These are phyloP conservation scores for Endomychus coccineus DNA, from an alignment of 2,888 invertebrate genomes.

Conservation along the genomic window DNA sequence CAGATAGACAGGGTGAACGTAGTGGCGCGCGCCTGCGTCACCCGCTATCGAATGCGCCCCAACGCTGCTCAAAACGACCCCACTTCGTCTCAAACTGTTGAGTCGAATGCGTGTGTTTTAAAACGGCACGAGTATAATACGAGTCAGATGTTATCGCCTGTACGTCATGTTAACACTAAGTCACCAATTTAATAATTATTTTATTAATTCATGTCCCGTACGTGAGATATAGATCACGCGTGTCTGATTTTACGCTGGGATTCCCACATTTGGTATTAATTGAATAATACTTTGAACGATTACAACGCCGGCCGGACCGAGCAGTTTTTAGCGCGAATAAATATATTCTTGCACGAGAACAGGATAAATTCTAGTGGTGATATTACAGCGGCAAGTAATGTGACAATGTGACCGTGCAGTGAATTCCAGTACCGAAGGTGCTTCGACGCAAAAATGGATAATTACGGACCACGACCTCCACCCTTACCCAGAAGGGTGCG, in stretches of 20 bases:
- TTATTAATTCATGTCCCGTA: conserved; percentile 31
- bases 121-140: conserved; percentile 4
- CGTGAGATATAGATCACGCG: conserved; percentile 31
- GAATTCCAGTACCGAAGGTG: conserved; percentile 2
- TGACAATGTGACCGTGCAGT: conserved; percentile 11
- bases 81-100: conserved; percentile 44
- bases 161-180: conserved; percentile 36
- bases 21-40: conserved; percentile 44
- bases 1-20: conserved; percentile 37
- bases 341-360: no score
- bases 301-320: no score
- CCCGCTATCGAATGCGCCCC: conserved; percentile 41
- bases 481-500: conserved; percentile 56
- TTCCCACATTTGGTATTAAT: no score
- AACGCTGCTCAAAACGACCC: conserved; percentile 37
- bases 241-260: no score
- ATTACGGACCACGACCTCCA: conserved; percentile 57
- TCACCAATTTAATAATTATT: conserved; percentile 35
- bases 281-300: no score
- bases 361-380: no score
- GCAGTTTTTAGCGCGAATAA: no score
- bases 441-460: conserved; percentile 47
- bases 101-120: conserved; percentile 32
- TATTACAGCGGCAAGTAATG: no score
- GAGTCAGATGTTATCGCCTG: conserved; percentile 28